Evolutionary conservation across 2,888 invertebrate species (phyloP).

Genomic region (Dorcus hopei): DNA sequence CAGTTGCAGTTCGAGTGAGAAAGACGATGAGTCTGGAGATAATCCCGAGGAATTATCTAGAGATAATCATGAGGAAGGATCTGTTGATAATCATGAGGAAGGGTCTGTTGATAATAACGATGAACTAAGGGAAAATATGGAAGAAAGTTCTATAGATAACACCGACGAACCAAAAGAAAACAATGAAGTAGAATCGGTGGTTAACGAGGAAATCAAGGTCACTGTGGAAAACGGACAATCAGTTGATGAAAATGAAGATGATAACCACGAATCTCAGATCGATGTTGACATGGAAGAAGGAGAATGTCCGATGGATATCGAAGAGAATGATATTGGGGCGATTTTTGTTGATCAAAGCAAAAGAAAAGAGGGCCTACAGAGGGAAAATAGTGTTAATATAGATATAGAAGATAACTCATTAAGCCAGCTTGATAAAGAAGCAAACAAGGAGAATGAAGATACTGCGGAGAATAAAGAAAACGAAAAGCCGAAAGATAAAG

Average conservation of each 20-base stretch:
- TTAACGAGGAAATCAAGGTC: conserved; percentile 33
- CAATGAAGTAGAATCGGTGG: neutral
- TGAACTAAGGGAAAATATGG: conserved; percentile 20
- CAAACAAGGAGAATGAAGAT: conserved; percentile 5
- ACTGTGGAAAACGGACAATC: neutral
- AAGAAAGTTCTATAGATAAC: conserved; percentile 9
- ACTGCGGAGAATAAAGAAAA: conserved; percentile 12
- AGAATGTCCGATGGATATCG: conserved; percentile 33
- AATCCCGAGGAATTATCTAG: conserved; percentile 47
- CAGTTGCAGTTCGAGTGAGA: conserved; percentile 22
- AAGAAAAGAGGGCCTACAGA: neutral
- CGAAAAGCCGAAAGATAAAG: conserved; percentile 1
- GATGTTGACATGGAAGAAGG: conserved; percentile 16
- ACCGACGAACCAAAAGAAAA: neutral
- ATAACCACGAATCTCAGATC: conserved; percentile 13
- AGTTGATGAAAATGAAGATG: conserved; percentile 17
- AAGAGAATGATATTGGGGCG: conserved; percentile 25
- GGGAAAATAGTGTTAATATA: conserved; percentile 5
- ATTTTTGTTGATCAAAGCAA: conserved; percentile 8
- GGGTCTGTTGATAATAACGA: conserved; percentile 46
- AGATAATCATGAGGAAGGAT: conserved; percentile 37
- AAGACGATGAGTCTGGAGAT: conserved; percentile 39
- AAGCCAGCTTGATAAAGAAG: conserved; percentile 14
- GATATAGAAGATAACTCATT: conserved; percentile 4
- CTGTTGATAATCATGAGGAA: conserved; percentile 37